Evolutionary conservation across 2,888 invertebrate species (phyloP).

Genomic region (Ochropacha duplaris): DNA sequence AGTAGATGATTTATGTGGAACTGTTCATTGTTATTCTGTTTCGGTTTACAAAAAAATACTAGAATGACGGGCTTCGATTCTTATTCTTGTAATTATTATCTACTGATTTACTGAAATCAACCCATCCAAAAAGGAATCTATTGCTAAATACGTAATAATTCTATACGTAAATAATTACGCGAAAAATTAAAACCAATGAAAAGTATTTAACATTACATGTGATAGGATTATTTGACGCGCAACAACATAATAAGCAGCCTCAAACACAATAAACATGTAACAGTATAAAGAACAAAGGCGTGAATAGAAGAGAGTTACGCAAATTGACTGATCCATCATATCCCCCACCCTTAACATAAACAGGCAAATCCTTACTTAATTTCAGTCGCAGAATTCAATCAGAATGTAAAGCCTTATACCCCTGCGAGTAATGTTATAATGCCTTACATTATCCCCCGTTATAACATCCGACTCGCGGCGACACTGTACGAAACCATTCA

Average conservation of each 20-base stretch:
- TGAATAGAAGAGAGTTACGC: conserved; percentile 59
- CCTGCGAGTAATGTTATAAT: conserved; percentile 79
- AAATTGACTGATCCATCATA: conserved; percentile 76
- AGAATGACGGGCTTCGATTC: too few species aligned
- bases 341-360: conserved; percentile 73
- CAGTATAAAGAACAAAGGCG: conserved; percentile 55
- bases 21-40: too few species aligned
- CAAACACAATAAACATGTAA: conserved; percentile 25
- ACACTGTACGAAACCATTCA: conserved; percentile 78
- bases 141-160: too few species aligned
- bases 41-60: not conserved
- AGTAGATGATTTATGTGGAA: not conserved
- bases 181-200: too few species aligned
- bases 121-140: not conserved
- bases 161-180: too few species aligned
- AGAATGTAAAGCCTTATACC: conserved; percentile 78
- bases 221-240: conserved; percentile 2
- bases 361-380: conserved; percentile 83
- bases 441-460: conserved; percentile 74
- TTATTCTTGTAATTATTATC: too few species aligned
- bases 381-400: conserved; percentile 82
- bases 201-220: conserved; percentile 2
- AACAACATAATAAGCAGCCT: conserved; percentile 15
- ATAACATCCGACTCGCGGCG: conserved; percentile 61
- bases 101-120: not conserved